phyloP scores from a whole-genome alignment of 2,888 invertebrate species.

The Ormyrus rosae region DNA sequence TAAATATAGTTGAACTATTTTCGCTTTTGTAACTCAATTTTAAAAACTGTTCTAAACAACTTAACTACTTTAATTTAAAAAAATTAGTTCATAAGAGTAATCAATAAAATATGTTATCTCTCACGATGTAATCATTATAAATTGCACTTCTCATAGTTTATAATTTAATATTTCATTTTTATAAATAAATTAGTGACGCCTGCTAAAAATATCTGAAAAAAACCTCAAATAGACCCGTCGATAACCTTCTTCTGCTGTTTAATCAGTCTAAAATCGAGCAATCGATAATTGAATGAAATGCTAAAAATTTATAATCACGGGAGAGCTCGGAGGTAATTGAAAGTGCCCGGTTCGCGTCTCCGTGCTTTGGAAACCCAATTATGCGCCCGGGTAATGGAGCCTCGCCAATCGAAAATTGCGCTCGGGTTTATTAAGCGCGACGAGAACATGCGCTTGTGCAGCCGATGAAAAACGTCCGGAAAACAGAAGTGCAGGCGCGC shows the following conservation, averaged over 20 bases:
- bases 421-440: slow-evolving; percentile 25
- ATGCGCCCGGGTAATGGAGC: slow-evolving; percentile 16
- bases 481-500: neutral
- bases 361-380: slow-evolving; percentile 26
- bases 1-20: too few relatives aligned
- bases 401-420: slow-evolving; percentile 16
- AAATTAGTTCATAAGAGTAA: too few relatives aligned
- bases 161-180: too few relatives aligned
- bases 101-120: too few relatives aligned
- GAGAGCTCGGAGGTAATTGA: slow-evolving; percentile 8
- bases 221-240: too few relatives aligned
- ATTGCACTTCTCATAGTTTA: too few relatives aligned
- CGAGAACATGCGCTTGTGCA: neutral
- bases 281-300: slow-evolving; percentile 31
- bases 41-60: too few relatives aligned
- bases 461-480: slow-evolving; percentile 6
- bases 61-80: too few relatives aligned
- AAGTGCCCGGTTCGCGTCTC: slow-evolving; percentile 1
- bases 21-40: too few relatives aligned
- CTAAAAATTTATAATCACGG: slow-evolving; percentile 29
- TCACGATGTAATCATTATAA: too few relatives aligned
- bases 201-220: too few relatives aligned
- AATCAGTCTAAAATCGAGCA: slow-evolving; percentile 22
- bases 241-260: slow-evolving; percentile 1
- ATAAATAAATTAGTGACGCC: too few relatives aligned